Percentiles rank a stretch among this genome's conserved stretches.
These are phyloP conservation scores for Lates japonicus DNA, from an alignment of 2,797 vertebrate species.

Conservation along the genomic window DNA sequence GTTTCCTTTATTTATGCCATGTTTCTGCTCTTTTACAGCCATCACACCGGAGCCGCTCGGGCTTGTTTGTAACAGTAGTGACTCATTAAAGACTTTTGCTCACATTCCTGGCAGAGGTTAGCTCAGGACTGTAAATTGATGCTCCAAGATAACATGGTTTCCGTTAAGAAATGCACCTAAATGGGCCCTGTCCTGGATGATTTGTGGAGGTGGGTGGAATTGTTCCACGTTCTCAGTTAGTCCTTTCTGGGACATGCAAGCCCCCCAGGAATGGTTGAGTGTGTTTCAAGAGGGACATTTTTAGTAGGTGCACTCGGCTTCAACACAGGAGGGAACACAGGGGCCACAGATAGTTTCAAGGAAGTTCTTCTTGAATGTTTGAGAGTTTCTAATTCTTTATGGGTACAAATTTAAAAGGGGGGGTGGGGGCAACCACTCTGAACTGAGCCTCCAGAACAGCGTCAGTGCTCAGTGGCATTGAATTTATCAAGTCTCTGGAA, in stretches of 20 bases:
- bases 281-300: background rate
- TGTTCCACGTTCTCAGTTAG: background rate
- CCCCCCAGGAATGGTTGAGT: constrained; percentile 1
- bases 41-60: constrained; percentile 18
- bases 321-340: background rate
- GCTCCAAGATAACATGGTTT: constrained; percentile 48
- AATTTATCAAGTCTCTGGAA: background rate
- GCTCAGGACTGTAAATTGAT: constrained; percentile 61
- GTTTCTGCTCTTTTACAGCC: constrained; percentile 24
- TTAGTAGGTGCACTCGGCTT: too few relatives aligned
- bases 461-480: background rate
- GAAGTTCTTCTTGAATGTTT: background rate
- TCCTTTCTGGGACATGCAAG: constrained; percentile 15
- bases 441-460: background rate
- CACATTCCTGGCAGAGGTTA: constrained; percentile 58
- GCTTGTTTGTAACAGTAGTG: constrained; percentile 50
- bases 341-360: background rate
- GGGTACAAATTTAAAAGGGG: constrained; percentile 3
- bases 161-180: constrained; percentile 35
- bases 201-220: constrained; percentile 46
- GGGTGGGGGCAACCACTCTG: too few relatives aligned
- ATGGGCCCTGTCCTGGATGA: constrained; percentile 34
- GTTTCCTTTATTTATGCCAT: constrained; percentile 9
- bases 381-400: background rate
- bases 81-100: constrained; percentile 44